Base-by-base conservation (phyloP, 2,888 invertebrate genomes). In the Euplexia lucipara region DNA sequence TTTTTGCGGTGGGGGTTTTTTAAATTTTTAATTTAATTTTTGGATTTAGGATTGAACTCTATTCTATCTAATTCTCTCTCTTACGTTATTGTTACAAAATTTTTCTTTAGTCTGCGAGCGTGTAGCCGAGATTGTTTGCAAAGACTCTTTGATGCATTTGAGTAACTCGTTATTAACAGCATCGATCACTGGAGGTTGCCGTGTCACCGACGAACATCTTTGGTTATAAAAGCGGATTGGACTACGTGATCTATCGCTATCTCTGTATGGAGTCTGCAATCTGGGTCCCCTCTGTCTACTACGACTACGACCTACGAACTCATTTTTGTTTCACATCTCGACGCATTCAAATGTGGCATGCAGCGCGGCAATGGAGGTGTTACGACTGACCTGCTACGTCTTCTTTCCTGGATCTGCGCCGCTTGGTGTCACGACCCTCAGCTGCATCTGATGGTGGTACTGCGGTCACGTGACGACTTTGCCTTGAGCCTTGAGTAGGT, bases 21-120 rank as follows among this genome's bases (percentile, higher is more conserved):
- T n/a, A n/a, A n/a, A n/a, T n/a, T n/a, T n/a, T n/a, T n/a, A n/a
- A n/a, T 66, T 53, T 71, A 60, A 39, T 56, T n/a, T 53, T 49
- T 60, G 8, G 35, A 47, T 5, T 47, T 44, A 18, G 69, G 60
- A 32, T 69, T 60, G 20, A 60, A 69, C 26, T 64, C 57, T 1
- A 34, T n/a, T n/a, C n/a, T n/a, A n/a, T n/a, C n/a, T n/a, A n/a
- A n/a, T n/a, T n/a, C n/a, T n/a, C n/a, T n/a, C n/a, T n/a, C n/a
- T 16, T 30, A 10, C 47, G 10, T 47, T 47, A 16, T 30, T 47
- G n/a, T n/a, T n/a, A n/a, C n/a, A n/a, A n/a, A n/a, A n/a, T n/a
- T n/a, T n/a, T n/a, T n/a, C n/a, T n/a, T 30, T 47, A 8, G 9
- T n/a, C n/a, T 47, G 47, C 8, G 26, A 3, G 30, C 30, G 26